Evolutionary conservation across 1,140 invertebrate genomes (phyloP).

Genomic region (Drosophila sechellia): DNA sequence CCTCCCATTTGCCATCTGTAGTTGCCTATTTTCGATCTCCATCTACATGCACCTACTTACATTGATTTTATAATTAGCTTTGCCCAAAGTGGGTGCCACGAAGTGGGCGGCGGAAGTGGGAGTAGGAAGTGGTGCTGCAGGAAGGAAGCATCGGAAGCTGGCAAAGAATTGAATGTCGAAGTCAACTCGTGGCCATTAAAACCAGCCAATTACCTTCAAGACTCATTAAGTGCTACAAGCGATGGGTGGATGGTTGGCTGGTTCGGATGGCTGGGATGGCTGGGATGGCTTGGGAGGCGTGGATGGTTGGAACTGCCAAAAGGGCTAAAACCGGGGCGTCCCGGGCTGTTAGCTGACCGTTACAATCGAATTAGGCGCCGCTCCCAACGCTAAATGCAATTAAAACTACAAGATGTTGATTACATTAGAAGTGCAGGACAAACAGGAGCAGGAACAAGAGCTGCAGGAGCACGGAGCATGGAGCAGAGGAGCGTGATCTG

Average conservation of each 20-base stretch:
- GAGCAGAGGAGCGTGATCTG: conserved; percentile 2
- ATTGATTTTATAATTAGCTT: conserved; percentile 76
- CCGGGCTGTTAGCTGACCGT: conserved; percentile 69
- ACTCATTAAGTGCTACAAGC: conserved; percentile 75
- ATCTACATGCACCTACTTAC: conserved; percentile 50
- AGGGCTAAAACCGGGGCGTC: conserved; percentile 11
- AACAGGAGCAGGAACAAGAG: conserved; percentile 38
- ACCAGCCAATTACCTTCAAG: conserved; percentile 79
- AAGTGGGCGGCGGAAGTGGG: background rate
- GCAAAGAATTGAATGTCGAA: conserved; percentile 59
- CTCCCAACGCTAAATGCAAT: conserved; percentile 79
- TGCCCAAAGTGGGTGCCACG: conserved; percentile 26
- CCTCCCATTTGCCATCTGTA: background rate
- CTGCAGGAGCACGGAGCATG: background rate
- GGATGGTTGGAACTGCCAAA: conserved; percentile 6
- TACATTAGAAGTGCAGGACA: conserved; percentile 77
- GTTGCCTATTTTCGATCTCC: conserved; percentile 7
- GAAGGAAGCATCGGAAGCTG: conserved; percentile 44
- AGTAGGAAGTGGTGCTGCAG: background rate
- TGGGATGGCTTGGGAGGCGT: background rate
- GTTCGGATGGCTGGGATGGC: background rate
- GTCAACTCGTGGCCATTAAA: conserved; percentile 74
- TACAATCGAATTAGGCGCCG: conserved; percentile 80
- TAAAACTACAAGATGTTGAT: conserved; percentile 81
- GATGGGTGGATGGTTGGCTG: conserved; percentile 9